Evolutionary conservation across 2,888 invertebrate genomes (phyloP).

Genomic region (Heteromyza rotundicornis): DNA sequence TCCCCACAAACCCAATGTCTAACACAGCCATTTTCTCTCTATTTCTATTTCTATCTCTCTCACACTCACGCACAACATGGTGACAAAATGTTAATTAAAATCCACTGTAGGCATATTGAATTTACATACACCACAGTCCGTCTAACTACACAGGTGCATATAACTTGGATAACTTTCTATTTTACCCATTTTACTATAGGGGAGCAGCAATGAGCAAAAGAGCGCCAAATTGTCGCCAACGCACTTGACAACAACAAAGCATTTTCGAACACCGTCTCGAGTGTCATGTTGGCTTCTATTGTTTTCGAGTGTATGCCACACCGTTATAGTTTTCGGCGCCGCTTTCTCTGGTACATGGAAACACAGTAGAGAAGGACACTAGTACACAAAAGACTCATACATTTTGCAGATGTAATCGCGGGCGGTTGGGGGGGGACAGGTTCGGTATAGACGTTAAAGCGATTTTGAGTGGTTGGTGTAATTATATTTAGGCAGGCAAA

Average conservation of each 20-base stretch:
- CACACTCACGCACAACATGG: neutral
- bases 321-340: neutral
- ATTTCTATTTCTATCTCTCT: neutral
- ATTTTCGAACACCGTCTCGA: conserved; percentile 23
- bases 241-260: conserved; percentile 42
- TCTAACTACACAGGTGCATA: neutral
- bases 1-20: too few relatives aligned
- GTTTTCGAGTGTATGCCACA: conserved; percentile 24
- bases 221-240: conserved; percentile 46
- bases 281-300: conserved; percentile 37
- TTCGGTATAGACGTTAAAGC: too few relatives aligned
- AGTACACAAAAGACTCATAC: neutral
- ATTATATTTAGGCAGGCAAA: too few relatives aligned
- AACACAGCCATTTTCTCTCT: too few relatives aligned
- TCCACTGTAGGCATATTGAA: neutral
- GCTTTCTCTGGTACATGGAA: neutral
- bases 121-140: neutral
- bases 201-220: neutral
- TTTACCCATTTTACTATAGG: neutral
- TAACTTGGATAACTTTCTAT: neutral
- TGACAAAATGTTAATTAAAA: conserved; percentile 1
- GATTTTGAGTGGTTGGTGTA: too few relatives aligned
- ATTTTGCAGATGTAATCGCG: neutral
- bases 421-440: too few relatives aligned
- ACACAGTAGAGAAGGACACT: neutral